phyloP scores from a whole-genome alignment of 2,113 vertebrate species.

The Periophthalmus modestus region DNA sequence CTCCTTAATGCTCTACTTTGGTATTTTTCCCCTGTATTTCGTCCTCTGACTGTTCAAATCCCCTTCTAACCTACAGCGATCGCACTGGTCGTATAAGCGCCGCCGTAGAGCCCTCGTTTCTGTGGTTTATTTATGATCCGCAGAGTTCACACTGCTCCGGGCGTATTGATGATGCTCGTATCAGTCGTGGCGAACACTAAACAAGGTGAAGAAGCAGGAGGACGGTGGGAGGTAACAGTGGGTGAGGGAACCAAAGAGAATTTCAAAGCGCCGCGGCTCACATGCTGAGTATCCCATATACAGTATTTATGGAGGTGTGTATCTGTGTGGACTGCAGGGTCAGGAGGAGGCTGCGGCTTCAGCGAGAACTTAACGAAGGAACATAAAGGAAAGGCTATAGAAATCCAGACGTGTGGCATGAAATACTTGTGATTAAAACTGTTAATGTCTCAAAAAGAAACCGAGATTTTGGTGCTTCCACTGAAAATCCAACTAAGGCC shows the following conservation, averaged over 20 bases:
- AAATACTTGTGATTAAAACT: not conserved
- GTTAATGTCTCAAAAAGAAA: not conserved
- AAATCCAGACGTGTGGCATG: no score
- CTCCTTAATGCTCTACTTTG: not conserved
- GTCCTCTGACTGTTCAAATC: not conserved
- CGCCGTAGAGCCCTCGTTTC: not conserved
- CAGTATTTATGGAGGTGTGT: constrained; percentile 5
- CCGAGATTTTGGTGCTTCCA: no score
- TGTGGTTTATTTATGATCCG: constrained; percentile 1
- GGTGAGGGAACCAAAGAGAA: constrained; percentile 20
- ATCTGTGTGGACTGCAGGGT: not conserved
- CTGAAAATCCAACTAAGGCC: no score
- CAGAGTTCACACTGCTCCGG: constrained; percentile 12
- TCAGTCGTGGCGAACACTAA: not conserved
- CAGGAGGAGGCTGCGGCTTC: not conserved
- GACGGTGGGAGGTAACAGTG: constrained; percentile 20
- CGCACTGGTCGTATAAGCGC: not conserved
- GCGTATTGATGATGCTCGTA: constrained; percentile 12
- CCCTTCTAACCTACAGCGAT: not conserved
- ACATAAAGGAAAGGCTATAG: not conserved
- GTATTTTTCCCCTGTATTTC: not conserved
- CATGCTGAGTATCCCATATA: constrained; percentile 19
- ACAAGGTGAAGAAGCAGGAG: not conserved
- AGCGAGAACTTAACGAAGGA: not conserved
- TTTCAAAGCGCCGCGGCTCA: constrained; percentile 13